These are phyloP conservation scores for Catostylus mosaicus DNA, from an alignment of 30 jellyfish, hydroid and myxozoan species.

Conservation along the genomic window DNA sequence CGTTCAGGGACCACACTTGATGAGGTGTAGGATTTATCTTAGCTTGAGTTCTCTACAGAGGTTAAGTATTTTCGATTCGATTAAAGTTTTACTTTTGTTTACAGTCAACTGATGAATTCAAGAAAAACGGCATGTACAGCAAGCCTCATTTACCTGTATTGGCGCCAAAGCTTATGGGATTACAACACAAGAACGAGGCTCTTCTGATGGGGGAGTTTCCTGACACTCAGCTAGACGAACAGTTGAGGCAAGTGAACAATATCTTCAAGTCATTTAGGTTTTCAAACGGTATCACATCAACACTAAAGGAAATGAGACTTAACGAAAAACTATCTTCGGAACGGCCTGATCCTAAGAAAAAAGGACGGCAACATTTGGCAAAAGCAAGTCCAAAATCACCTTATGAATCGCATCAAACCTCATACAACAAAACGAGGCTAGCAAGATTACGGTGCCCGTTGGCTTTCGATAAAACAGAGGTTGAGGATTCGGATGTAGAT, in stretches of 20 bases:
- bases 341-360: constrained; percentile 25
- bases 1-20: too few species aligned
- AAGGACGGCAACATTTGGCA: constrained; percentile 3
- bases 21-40: too few species aligned
- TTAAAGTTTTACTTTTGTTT: too few species aligned
- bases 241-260: constrained; percentile 32
- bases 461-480: neutral
- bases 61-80: too few species aligned
- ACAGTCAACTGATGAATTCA: constrained; percentile 18
- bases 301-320: constrained; percentile 53
- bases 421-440: constrained; percentile 24
- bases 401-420: constrained; percentile 5
- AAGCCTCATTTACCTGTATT: constrained; percentile 54
- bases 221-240: constrained; percentile 23
- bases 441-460: constrained; percentile 8
- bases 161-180: constrained; percentile 89
- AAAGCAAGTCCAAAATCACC: constrained; percentile 9
- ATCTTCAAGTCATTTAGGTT: constrained; percentile 28
- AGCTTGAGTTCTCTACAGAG: too few species aligned
- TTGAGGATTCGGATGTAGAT: neutral
- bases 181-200: constrained; percentile 76
- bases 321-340: constrained; percentile 31
- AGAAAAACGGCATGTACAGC: constrained; percentile 25
- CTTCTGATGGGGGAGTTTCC: constrained; percentile 86
- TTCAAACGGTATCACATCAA: constrained; percentile 42